phyloP scores from a whole-genome alignment of 2,113 vertebrate genomes.

The Myotis davidii region DNA sequence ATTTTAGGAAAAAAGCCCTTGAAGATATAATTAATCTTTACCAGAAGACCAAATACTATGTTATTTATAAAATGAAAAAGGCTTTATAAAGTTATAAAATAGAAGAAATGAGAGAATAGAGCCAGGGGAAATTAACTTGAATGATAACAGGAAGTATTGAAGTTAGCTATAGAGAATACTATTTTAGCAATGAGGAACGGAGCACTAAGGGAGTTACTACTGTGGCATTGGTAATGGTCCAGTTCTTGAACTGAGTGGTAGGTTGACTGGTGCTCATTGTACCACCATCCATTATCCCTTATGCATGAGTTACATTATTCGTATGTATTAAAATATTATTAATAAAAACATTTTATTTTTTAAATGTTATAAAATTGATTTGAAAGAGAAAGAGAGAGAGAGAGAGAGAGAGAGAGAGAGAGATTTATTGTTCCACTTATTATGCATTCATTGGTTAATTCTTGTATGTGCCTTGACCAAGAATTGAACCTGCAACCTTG shows the following conservation, averaged over 20 bases:
- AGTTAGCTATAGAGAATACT: neutral
- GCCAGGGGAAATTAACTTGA: slow-evolving; percentile 24
- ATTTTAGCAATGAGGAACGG: neutral
- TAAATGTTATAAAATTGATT: neutral
- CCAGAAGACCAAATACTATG: neutral
- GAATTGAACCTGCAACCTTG: too few species aligned
- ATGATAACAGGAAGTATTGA: neutral
- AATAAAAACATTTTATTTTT: neutral
- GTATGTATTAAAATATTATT: slow-evolving; percentile 35
- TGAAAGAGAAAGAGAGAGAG: too few species aligned
- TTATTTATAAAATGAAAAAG: slow-evolving; percentile 12
- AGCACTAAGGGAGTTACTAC: neutral
- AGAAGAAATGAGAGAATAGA: slow-evolving; percentile 13
- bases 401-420: too few species aligned
- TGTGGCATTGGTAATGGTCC: neutral
- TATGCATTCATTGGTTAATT: too few species aligned
- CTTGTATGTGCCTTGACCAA: too few species aligned
- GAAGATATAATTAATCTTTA: neutral
- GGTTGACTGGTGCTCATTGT: neutral
- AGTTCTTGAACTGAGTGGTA: neutral
- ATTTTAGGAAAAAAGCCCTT: neutral
- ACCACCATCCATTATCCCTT: neutral
- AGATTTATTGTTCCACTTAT: too few species aligned
- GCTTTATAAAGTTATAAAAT: slow-evolving; percentile 21
- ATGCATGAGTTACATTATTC: neutral